A percentile compares a stretch with the other conserved stretches of the same genome.
phyloP scores from a whole-genome alignment of 2,113 vertebrate species.

The Maccullochella peelii region DNA sequence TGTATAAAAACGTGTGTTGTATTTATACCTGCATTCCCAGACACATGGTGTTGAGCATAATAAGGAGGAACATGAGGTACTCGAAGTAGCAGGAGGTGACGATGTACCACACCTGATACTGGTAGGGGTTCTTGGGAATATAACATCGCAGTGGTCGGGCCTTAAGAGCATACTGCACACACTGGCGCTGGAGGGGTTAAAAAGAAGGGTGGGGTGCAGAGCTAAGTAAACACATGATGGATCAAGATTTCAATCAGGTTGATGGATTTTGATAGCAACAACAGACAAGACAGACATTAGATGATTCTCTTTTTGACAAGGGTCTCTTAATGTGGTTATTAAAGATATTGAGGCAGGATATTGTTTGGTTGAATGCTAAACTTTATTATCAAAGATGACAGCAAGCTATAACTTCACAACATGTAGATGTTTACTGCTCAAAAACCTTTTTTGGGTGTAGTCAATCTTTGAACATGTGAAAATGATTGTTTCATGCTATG shows the following conservation, averaged over 20 bases:
- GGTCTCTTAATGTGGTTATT: neutral
- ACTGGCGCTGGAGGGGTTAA: slow-evolving; percentile 88
- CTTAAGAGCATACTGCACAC: slow-evolving; percentile 95
- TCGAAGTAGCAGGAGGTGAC: slow-evolving; percentile 97
- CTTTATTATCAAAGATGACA: too few species aligned
- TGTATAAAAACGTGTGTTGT: neutral
- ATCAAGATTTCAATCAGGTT: neutral
- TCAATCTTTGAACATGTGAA: too few species aligned
- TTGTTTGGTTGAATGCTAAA: too few species aligned
- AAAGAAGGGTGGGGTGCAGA: neutral
- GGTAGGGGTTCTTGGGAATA: slow-evolving; percentile 94
- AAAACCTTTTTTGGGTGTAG: too few species aligned
- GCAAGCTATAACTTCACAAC: too few species aligned
- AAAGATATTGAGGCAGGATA: too few species aligned
- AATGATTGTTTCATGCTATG: too few species aligned
- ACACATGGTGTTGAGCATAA: slow-evolving; percentile 95
- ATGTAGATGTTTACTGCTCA: too few species aligned
- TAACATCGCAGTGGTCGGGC: slow-evolving; percentile 93
- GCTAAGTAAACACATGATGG: neutral
- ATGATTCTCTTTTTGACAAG: neutral
- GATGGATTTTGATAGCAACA: too few species aligned
- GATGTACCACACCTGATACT: slow-evolving; percentile 95
- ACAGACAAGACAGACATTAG: neutral
- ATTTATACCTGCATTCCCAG: slow-evolving; percentile 93
- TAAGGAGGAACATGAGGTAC: slow-evolving; percentile 96